A percentile compares a stretch with the other conserved stretches of the same genome.
Conservation (phyloP, 2,797 vertebrate genomes). For the Miichthys miiuy region DNA sequence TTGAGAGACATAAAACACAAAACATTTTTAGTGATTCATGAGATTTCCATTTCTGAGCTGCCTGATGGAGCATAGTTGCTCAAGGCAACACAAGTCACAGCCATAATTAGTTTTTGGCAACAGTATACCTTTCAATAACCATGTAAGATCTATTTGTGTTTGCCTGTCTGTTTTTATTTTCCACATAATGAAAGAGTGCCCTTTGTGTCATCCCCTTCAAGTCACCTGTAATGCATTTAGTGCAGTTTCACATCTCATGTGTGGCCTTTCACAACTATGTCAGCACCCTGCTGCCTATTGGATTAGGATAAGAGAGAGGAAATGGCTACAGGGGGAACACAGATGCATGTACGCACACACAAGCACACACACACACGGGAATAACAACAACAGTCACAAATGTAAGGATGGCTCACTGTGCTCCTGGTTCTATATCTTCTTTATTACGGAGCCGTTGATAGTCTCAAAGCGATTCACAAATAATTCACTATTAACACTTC, state of each 20-base stretch:
- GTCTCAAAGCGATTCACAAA: constrained; percentile 50
- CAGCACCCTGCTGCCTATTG: constrained; percentile 61
- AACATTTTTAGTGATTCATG: not conserved
- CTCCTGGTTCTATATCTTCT: constrained; percentile 38
- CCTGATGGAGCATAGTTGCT: not conserved
- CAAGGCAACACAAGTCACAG: constrained; percentile 24
- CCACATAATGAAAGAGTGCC: constrained; percentile 66
- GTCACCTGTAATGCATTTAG: constrained; percentile 81
- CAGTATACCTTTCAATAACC: constrained; percentile 29
- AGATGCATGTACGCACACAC: constrained; percentile 11
- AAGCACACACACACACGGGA: constrained; percentile 14
- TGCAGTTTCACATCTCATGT: constrained; percentile 52
- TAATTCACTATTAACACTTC: constrained; percentile 49
- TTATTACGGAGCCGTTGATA: constrained; percentile 17
- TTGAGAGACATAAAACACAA: not conserved
- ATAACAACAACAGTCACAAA: constrained; percentile 30
- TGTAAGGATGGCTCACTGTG: constrained; percentile 30
- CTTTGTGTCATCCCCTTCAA: constrained; percentile 71
- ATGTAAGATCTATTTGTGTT: constrained; percentile 17
- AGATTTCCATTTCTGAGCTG: not conserved
- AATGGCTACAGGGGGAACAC: constrained; percentile 52
- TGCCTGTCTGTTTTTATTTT: constrained; percentile 59
- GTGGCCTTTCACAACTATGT: constrained; percentile 68
- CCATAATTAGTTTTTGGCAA: constrained; percentile 43
- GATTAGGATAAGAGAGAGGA: constrained; percentile 70